Conservation (phyloP, 1,140 invertebrate species). For the Panagrolaimus sp. region DNA sequence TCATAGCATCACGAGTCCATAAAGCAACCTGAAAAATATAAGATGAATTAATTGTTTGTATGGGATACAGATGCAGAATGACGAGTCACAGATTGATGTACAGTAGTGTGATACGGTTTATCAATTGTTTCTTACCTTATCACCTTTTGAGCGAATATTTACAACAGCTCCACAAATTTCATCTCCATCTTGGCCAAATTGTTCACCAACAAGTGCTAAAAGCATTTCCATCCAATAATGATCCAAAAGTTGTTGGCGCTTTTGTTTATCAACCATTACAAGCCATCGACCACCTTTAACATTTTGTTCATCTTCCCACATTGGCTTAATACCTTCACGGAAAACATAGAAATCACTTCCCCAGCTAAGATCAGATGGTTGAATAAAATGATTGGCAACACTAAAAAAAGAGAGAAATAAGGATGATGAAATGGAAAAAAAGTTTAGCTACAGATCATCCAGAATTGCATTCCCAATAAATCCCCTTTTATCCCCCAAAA, state of each 20-base stretch:
- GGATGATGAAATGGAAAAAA: conserved; percentile 9
- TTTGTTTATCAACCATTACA: conserved; percentile 62
- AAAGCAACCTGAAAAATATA: conserved; percentile 47
- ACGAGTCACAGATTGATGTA: too few relatives aligned
- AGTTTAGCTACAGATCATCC: too few relatives aligned
- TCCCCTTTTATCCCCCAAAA: too few relatives aligned
- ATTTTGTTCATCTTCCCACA: conserved; percentile 69
- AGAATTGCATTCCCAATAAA: too few relatives aligned
- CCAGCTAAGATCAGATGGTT: conserved; percentile 76
- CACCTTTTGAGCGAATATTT: conserved; percentile 79
- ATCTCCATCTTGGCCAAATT: conserved; percentile 81
- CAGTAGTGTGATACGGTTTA: neutral
- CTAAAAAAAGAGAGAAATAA: conserved; percentile 62
- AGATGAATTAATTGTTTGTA: too few relatives aligned
- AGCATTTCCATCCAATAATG: conserved; percentile 88
- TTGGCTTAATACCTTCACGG: conserved; percentile 70
- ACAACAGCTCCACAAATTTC: conserved; percentile 89
- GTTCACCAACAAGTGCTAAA: conserved; percentile 89
- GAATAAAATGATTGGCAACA: conserved; percentile 88
- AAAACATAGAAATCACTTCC: conserved; percentile 94
- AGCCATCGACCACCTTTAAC: conserved; percentile 89
- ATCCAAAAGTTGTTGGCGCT: conserved; percentile 65
- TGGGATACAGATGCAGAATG: too few relatives aligned
- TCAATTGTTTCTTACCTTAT: too few relatives aligned
- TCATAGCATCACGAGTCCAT: conserved; percentile 81